These are phyloP conservation scores for Coptodon bakossiorum DNA, from an alignment of 2,113 vertebrate species.

Conservation along the genomic window DNA sequence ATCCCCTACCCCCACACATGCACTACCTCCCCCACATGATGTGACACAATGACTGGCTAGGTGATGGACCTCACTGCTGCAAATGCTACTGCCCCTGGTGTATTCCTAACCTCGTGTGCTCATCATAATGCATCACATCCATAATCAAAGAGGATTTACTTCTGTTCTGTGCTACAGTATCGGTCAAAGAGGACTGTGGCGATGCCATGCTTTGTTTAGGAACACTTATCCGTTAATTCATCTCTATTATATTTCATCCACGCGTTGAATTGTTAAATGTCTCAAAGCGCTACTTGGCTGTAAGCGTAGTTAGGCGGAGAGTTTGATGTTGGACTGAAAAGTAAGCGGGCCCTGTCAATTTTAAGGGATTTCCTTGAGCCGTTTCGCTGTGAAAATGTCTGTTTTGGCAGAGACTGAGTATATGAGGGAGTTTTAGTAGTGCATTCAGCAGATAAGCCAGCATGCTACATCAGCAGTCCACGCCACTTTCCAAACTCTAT, in stretches of 20 bases:
- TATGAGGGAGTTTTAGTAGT: slow-evolving; percentile 22
- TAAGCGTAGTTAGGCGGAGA: neutral
- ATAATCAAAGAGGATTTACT: slow-evolving; percentile 38
- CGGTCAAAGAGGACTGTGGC: neutral
- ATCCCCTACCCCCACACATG: slow-evolving; percentile 35
- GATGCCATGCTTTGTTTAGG: neutral
- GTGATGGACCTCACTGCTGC: slow-evolving; percentile 18
- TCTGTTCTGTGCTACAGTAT: neutral
- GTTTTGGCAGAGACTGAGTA: slow-evolving; percentile 8
- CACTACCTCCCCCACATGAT: slow-evolving; percentile 26
- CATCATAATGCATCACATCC: slow-evolving; percentile 31
- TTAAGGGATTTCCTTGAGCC: slow-evolving; percentile 40
- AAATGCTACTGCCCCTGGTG: neutral
- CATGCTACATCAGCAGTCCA: slow-evolving; percentile 25
- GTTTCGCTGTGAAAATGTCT: slow-evolving; percentile 26
- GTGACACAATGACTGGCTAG: slow-evolving; percentile 31
- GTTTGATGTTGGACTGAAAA: slow-evolving; percentile 21
- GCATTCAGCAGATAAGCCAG: slow-evolving; percentile 37
- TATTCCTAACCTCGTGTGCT: slow-evolving; percentile 2
- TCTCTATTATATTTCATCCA: neutral
- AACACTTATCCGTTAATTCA: slow-evolving; percentile 8
- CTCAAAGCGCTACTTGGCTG: neutral
- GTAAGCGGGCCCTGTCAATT: slow-evolving; percentile 25
- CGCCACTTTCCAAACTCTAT: neutral
- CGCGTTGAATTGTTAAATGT: neutral